Conservation (phyloP, 2,888 invertebrate genomes). For the Pteria penguin region DNA sequence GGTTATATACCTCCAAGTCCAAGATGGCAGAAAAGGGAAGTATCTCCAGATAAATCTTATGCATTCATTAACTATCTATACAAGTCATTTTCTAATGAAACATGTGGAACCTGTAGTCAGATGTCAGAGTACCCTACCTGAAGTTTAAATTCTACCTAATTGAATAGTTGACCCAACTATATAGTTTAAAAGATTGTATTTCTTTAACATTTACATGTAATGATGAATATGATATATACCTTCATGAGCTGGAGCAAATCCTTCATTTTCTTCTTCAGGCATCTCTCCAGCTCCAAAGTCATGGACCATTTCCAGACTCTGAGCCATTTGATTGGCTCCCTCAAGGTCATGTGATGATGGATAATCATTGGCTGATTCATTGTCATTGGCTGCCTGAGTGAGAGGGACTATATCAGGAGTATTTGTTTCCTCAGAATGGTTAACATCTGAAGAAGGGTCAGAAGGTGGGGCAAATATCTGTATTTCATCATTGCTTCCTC, state of each 20-base stretch:
- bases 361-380: slow-evolving; percentile 36
- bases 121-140: too few species aligned
- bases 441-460: slow-evolving; percentile 1
- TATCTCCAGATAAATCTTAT: too few species aligned
- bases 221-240: too few species aligned
- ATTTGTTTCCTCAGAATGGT: slow-evolving; percentile 6
- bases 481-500: slow-evolving; percentile 36
- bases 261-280: slow-evolving; percentile 67
- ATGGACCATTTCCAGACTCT: slow-evolving; percentile 63
- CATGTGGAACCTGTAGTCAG: too few species aligned
- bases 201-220: too few species aligned
- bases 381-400: slow-evolving; percentile 12
- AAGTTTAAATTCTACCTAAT: too few species aligned
- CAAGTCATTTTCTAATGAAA: too few species aligned
- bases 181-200: too few species aligned
- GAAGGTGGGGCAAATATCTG: slow-evolving; percentile 47
- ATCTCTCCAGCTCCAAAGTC: slow-evolving; percentile 68
- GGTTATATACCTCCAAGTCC: too few species aligned
- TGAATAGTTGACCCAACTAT: too few species aligned
- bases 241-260: slow-evolving; percentile 65
- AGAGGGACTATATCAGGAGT: neutral
- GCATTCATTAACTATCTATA: too few species aligned
- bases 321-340: slow-evolving; percentile 35
- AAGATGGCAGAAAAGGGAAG: too few species aligned
- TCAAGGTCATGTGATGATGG: slow-evolving; percentile 8